Conservation (phyloP, 1,140 invertebrate species). For the Drosophila littoralis region DNA sequence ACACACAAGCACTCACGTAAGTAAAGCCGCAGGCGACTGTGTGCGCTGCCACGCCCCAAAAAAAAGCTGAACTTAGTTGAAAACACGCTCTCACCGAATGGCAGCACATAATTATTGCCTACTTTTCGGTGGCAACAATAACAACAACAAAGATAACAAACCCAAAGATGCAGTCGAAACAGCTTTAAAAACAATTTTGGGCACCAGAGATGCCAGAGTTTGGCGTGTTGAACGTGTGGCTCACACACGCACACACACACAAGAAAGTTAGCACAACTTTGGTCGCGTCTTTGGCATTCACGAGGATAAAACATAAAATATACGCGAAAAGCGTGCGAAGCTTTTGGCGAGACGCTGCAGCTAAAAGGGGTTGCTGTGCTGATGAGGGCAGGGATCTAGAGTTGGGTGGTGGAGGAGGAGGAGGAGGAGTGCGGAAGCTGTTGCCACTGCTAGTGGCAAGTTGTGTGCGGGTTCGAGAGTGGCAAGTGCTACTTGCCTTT, state of each 20-base stretch:
- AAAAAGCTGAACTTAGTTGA: conserved; percentile 30
- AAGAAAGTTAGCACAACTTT: conserved; percentile 33
- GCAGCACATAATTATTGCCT: conserved; percentile 72
- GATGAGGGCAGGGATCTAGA: not conserved
- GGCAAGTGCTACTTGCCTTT: conserved; percentile 21
- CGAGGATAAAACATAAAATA: conserved; percentile 50
- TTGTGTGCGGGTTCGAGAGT: conserved; percentile 13
- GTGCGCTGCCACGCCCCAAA: conserved; percentile 15
- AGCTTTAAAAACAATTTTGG: conserved; percentile 61
- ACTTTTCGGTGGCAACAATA: conserved; percentile 36
- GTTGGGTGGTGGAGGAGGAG: not conserved
- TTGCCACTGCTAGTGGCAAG: not conserved
- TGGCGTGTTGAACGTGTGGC: conserved; percentile 29
- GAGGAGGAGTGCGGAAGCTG: too few relatives aligned
- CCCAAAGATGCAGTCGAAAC: conserved; percentile 32
- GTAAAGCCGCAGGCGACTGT: conserved; percentile 21
- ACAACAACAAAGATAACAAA: conserved; percentile 11
- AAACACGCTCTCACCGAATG: conserved; percentile 23
- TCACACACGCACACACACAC: conserved; percentile 8
- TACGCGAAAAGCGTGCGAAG: conserved; percentile 48
- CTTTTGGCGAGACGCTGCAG: conserved; percentile 8
- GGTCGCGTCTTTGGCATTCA: conserved; percentile 2
- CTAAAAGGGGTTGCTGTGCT: conserved; percentile 2
- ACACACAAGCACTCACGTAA: not conserved
- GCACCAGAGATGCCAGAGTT: conserved; percentile 41